Evolutionary conservation across 1,140 invertebrate genomes (phyloP).

Genomic region (Eubasilissa regina): DNA sequence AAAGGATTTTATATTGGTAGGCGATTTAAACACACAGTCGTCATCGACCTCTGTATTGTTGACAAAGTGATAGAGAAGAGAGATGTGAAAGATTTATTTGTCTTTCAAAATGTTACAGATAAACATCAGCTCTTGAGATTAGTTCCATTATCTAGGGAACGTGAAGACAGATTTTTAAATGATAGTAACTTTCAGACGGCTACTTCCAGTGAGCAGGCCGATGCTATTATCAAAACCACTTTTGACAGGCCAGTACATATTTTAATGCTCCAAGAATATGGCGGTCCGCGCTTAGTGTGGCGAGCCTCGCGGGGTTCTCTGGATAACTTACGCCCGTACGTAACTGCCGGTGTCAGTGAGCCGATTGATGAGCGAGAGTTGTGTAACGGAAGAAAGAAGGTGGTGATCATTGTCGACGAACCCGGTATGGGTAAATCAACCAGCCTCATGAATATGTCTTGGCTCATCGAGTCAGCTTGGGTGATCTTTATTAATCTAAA

Average conservation of each 20-base stretch:
- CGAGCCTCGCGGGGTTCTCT: neutral
- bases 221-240: neutral
- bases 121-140: neutral
- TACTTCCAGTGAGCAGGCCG: no score
- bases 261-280: neutral
- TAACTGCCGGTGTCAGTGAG: neutral
- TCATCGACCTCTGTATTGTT: neutral
- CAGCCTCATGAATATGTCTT: neutral
- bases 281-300: neutral
- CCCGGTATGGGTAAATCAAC: slow-evolving; percentile 31
- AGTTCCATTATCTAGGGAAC: neutral
- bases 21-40: neutral
- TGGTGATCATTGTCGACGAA: slow-evolving; percentile 2
- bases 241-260: neutral
- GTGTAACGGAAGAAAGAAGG: neutral
- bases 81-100: neutral
- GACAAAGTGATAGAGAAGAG: neutral
- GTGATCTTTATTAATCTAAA: neutral
- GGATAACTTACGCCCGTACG: neutral
- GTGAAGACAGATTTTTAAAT: neutral
- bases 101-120: neutral
- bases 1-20: neutral
- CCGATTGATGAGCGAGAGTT: neutral
- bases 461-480: slow-evolving; percentile 6
- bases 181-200: neutral